Percentiles rank a stretch among this genome's conserved stretches.
Conservation (phyloP, 1,140 invertebrate genomes). For the Araneus ventricosus region DNA sequence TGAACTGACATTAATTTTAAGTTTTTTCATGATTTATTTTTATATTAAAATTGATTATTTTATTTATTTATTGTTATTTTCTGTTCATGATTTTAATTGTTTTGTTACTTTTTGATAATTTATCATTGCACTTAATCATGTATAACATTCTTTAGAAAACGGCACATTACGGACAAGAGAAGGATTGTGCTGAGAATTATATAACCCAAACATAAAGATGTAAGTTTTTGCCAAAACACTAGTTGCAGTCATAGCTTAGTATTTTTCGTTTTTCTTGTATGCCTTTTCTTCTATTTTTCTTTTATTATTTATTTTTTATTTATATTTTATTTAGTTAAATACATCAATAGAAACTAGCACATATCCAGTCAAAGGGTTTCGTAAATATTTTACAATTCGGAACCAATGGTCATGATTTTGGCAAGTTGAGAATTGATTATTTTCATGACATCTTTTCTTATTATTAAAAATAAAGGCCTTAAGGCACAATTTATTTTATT, state of each 20-base stretch:
- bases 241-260: conserved; percentile 57
- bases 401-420: too few relatives aligned
- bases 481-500: too few relatives aligned
- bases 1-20: too few relatives aligned
- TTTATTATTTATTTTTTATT: neutral
- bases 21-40: too few relatives aligned
- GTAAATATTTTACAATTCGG: too few relatives aligned
- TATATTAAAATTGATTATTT: conserved; percentile 10
- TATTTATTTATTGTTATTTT: conserved; percentile 49
- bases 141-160: conserved; percentile 75
- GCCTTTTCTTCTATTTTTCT: neutral
- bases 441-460: too few relatives aligned
- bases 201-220: conserved; percentile 59
- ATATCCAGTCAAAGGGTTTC: too few relatives aligned
- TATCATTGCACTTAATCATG: conserved; percentile 49
- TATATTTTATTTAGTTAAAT: too few relatives aligned
- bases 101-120: conserved; percentile 51
- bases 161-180: conserved; percentile 65
- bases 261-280: conserved; percentile 34
- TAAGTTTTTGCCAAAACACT: conserved; percentile 70
- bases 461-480: too few relatives aligned
- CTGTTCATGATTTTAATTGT: conserved; percentile 28
- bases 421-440: too few relatives aligned
- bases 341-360: too few relatives aligned
- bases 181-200: conserved; percentile 61